A percentile compares a stretch with the other conserved stretches of the same genome.
Conservation (phyloP, 2,888 invertebrate genomes). For the Mimumesa dahlbomi region DNA sequence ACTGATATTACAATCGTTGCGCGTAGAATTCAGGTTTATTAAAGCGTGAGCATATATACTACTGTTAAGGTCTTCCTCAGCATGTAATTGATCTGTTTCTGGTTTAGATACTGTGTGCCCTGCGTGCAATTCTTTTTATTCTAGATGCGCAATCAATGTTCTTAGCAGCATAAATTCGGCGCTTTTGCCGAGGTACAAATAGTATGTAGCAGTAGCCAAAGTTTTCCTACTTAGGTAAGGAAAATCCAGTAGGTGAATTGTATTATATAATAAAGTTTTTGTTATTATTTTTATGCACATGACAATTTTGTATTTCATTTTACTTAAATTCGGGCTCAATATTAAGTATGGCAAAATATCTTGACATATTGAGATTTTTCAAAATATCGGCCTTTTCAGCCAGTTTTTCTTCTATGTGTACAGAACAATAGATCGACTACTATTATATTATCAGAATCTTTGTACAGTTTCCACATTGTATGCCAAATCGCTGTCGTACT, state of each 20-base stretch:
- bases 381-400: constrained; percentile 46
- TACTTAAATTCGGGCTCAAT: constrained; percentile 36
- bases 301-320: constrained; percentile 46
- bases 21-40: constrained; percentile 76
- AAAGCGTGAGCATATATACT: constrained; percentile 69
- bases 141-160: constrained; percentile 63
- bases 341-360: constrained; percentile 22
- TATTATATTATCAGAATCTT: constrained; percentile 57
- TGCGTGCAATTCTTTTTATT: constrained; percentile 63
- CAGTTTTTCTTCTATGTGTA: constrained; percentile 49
- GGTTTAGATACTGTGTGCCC: constrained; percentile 61
- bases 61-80: constrained; percentile 77
- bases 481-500: constrained; percentile 67
- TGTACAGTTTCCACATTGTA: constrained; percentile 68
- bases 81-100: constrained; percentile 68
- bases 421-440: constrained; percentile 61
- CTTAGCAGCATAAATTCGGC: constrained; percentile 66
- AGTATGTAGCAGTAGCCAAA: constrained; percentile 71
- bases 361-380: constrained; percentile 39
- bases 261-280: constrained; percentile 49
- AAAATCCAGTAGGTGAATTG: constrained; percentile 53
- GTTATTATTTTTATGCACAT: constrained; percentile 59
- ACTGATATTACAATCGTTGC: constrained; percentile 65
- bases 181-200: constrained; percentile 66
- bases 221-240: constrained; percentile 64